phyloP scores from a whole-genome alignment of 2,888 invertebrate genomes.

The Steinernema scapterisci region DNA sequence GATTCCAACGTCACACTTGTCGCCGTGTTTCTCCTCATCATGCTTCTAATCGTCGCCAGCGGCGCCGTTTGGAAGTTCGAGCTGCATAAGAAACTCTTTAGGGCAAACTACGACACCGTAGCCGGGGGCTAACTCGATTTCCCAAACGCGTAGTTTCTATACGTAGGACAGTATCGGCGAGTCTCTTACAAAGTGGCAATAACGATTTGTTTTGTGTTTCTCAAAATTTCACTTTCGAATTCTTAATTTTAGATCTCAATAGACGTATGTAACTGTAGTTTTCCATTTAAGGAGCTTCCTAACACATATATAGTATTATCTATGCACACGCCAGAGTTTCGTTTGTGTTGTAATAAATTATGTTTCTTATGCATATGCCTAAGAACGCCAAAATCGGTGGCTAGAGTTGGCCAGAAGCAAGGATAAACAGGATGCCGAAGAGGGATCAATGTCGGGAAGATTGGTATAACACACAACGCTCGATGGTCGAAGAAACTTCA shows the following conservation, averaged over 20 bases:
- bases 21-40: slow-evolving; percentile 62
- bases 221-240: slow-evolving; percentile 15
- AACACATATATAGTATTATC: too few species aligned
- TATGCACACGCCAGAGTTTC: too few species aligned
- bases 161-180: background rate
- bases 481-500: too few species aligned
- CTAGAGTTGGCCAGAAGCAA: too few species aligned
- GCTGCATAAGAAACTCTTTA: slow-evolving; percentile 65
- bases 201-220: background rate
- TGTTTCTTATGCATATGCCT: background rate
- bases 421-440: too few species aligned
- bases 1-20: slow-evolving; percentile 46
- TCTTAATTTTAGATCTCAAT: background rate
- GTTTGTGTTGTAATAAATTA: background rate
- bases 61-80: slow-evolving; percentile 66
- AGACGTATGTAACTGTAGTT: too few species aligned
- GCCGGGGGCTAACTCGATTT: slow-evolving; percentile 54
- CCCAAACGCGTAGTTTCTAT: background rate
- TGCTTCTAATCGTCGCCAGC: slow-evolving; percentile 63
- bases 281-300: too few species aligned
- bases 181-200: slow-evolving; percentile 16
- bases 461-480: too few species aligned
- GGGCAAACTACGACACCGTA: slow-evolving; percentile 66
- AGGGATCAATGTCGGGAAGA: too few species aligned
- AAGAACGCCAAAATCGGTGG: background rate